Evolutionary conservation across 2,888 invertebrate genomes (phyloP), one percentile per base, ranked within the genome.

Genomic region (Ophonus ardosiacus): DNA sequence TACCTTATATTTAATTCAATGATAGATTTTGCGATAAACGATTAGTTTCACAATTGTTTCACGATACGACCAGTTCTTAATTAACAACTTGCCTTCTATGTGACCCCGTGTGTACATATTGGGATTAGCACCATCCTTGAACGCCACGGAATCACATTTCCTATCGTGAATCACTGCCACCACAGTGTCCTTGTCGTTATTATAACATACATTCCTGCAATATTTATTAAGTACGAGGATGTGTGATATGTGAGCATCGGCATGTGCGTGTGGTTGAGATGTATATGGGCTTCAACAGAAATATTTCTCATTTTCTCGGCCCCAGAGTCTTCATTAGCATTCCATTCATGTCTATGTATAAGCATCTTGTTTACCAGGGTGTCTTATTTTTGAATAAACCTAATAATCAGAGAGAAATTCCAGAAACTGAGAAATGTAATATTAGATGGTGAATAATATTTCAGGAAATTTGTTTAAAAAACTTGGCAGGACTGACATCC

Each of bases 141-240:
- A 51, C 10, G 43, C 43, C 8, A 15, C 68, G 31, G 68, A 68
- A 15, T 68, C 15, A 31, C 68, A 68, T 68, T 68, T 68, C 68
- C 68, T 68, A 63, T 24, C 68, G 68, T 68, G 68, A 68, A 68
- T 68, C 68, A 68, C 68, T 38, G 38, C 17, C 63, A 63, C 24
- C 31, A 63, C 17, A 31, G 6, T n/a, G 68, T 68, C 68, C 68
- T 68, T 68, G 68, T 15, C 5, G 6, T 68, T 31, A 68, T 65
- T 24, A 65, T 31, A 68, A 38, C 68, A 68, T n/a, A 38, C 68
- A 68, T 68, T 68, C 38, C 31, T 68, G n/a, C 38, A 68, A 68
- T 68, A 68, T 68, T 68, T 68, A 68, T 68, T 68, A 68, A 68
- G 13, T 15, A 68, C 31, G 13, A 13, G 38, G 38, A 68, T 68